Evolutionary conservation across 1,140 invertebrate genomes (phyloP).

Genomic region (Drosophila baimaii): DNA sequence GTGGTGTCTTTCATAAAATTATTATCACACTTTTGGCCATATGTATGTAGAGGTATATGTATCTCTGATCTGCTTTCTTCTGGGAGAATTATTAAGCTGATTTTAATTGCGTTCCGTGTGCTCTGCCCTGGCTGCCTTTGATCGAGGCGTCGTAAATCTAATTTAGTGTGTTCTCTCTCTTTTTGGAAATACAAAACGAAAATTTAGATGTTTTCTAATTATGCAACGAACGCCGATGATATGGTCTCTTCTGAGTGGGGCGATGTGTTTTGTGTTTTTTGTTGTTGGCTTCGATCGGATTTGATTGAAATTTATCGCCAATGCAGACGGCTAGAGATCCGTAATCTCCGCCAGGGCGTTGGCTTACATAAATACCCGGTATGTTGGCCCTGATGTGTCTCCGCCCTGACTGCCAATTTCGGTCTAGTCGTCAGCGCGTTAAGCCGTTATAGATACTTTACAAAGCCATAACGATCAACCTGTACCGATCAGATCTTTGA

Average conservation of each 20-base stretch:
- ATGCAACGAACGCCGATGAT: conserved; percentile 51
- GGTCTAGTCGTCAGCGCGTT: conserved; percentile 42
- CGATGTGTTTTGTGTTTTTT: conserved; percentile 55
- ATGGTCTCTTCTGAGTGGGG: conserved; percentile 35
- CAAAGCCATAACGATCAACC: conserved; percentile 47
- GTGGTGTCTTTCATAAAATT: conserved; percentile 76
- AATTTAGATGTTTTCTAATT: conserved; percentile 68
- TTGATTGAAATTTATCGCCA: conserved; percentile 77
- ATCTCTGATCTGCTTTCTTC: conserved; percentile 38
- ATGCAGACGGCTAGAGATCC: conserved; percentile 59
- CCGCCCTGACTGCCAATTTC: conserved; percentile 57
- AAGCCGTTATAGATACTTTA: conserved; percentile 57
- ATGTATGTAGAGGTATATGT: not conserved
- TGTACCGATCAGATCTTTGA: conserved; percentile 12
- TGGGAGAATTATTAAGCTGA: conserved; percentile 76
- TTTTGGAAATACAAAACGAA: conserved; percentile 32
- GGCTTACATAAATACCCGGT: conserved; percentile 41
- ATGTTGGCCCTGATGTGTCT: conserved; percentile 26
- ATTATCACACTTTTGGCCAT: conserved; percentile 81
- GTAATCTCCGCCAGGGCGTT: conserved; percentile 61
- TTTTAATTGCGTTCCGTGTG: conserved; percentile 79
- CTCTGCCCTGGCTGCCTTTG: conserved; percentile 44
- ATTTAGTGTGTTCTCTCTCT: conserved; percentile 56
- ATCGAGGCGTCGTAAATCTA: conserved; percentile 74
- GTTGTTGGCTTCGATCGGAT: conserved; percentile 36